Percentiles rank a stretch among this genome's conserved stretches.
These are phyloP conservation scores for Geotrypetes seraphini DNA, from an alignment of 2,797 vertebrate genomes.

Conservation along the genomic window DNA sequence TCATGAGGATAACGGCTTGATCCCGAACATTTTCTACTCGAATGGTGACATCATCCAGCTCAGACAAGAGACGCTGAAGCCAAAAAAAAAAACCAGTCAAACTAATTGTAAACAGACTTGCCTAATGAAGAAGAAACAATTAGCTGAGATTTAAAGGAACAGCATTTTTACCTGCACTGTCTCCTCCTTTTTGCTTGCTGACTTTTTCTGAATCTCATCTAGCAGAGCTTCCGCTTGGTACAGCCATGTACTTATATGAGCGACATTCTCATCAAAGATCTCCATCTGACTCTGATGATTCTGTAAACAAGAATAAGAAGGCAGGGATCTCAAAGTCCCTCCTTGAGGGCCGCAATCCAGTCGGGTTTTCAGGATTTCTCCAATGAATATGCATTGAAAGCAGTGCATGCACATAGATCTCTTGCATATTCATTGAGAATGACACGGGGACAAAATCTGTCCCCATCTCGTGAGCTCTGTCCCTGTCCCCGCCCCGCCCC, in stretches of 20 bases:
- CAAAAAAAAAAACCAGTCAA: not conserved
- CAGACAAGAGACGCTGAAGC: slow-evolving; percentile 69
- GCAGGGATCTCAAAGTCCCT: too few relatives aligned
- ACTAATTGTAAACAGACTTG: not conserved
- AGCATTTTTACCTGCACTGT: slow-evolving; percentile 78
- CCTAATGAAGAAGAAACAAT: not conserved
- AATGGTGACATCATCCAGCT: slow-evolving; percentile 71
- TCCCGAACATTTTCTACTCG: slow-evolving; percentile 82
- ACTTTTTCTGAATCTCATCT: slow-evolving; percentile 84
- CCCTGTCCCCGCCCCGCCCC: too few relatives aligned
- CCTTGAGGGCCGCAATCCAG: too few relatives aligned
- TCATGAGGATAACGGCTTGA: slow-evolving; percentile 82
- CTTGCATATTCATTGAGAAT: too few relatives aligned
- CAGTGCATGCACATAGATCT: too few relatives aligned
- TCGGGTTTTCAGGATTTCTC: too few relatives aligned
- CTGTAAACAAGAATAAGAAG: slow-evolving; percentile 42
- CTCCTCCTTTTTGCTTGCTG: slow-evolving; percentile 67
- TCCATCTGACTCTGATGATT: slow-evolving; percentile 90
- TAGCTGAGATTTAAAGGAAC: too few relatives aligned
- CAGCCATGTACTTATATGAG: slow-evolving; percentile 97
- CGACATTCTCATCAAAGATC: slow-evolving; percentile 90
- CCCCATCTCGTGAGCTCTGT: too few relatives aligned
- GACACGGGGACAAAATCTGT: too few relatives aligned
- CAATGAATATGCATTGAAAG: too few relatives aligned
- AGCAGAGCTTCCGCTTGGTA: slow-evolving; percentile 91